Base-by-base conservation (phyloP, 2,888 invertebrate species). In the Calephelis perditalis region DNA sequence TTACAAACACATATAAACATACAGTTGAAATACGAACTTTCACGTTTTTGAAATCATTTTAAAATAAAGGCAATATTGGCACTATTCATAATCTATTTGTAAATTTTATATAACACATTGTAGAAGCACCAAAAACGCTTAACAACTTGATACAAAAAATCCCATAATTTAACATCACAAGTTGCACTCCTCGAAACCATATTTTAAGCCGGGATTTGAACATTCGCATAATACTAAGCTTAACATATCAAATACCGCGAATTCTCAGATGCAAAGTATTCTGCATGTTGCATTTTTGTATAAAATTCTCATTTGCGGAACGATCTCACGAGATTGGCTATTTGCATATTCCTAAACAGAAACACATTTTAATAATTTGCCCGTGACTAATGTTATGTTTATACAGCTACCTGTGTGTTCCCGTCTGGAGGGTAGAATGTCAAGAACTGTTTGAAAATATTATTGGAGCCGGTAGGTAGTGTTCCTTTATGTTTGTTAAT, bases 291-390 rank as follows among this genome's bases (percentile, higher is more conserved):
- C 78, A 78, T 81, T 81, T 80, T 79, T 83, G 88, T 81, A 88
- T 88, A 88, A 88, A 86, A 76, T 77, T 71, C 79, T 78, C 86
- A 82, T 89, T 88, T 84, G 76, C 74, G 75, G 77, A 71, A 78
- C 78, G 81, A 83, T 82, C 81, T 79, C 76, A 75, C 65, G 75
- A 78, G 84, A 86, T 85, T 80, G 79, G 76, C 70, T 73, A 84
- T 86, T 86, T 84, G 83, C 86, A 87, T 87, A 71, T 74, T 71
- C 74, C 79, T 37, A 56, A 73, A 73, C 75, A 74, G 68, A 70
- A 71, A 64, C 71, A 74, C 79, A 86, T 88, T 86, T 87, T 77
- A 88, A 88, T 86, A 86, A 86, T 84, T 86, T 74, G 70, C 73
- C 72, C 72, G 68, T 85, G 81, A 85, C 82, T 83, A 86, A 85